Conservation (phyloP, 2,888 invertebrate genomes). For the Ectemnius continuus region DNA sequence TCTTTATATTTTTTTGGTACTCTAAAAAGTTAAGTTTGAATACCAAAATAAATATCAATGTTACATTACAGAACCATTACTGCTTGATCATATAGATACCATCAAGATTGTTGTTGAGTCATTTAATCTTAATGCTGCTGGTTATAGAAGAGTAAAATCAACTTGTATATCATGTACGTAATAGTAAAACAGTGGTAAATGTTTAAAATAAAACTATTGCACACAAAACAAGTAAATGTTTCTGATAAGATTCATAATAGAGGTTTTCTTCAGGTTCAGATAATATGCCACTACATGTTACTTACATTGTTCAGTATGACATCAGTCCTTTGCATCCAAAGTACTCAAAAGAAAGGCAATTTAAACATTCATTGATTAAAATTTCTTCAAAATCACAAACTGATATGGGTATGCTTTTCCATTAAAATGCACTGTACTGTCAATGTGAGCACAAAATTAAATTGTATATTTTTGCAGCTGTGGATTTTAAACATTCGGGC, state of each 20-base stretch:
- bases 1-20: conserved; percentile 16
- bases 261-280: conserved; percentile 59
- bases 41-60: background rate
- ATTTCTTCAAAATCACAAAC: conserved; percentile 76
- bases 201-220: too few species aligned
- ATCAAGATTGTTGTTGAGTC: conserved; percentile 77
- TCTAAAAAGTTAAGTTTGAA: background rate
- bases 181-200: background rate
- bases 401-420: conserved; percentile 71
- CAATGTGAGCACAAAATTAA: conserved; percentile 4
- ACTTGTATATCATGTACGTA: conserved; percentile 66
- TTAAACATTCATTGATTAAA: conserved; percentile 70
- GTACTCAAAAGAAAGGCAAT: conserved; percentile 71
- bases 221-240: background rate
- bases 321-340: conserved; percentile 71
- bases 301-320: conserved; percentile 79
- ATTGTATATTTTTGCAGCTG: conserved; percentile 65
- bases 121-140: conserved; percentile 77
- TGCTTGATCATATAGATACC: conserved; percentile 75
- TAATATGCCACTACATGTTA: conserved; percentile 64
- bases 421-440: background rate
- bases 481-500: conserved; percentile 78
- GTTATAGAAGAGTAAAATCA: conserved; percentile 75
- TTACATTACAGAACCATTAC: conserved; percentile 50
- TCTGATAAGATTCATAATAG: conserved; percentile 16